Conservation (phyloP, 2,888 invertebrate genomes). For the Polymixis lichenea region DNA sequence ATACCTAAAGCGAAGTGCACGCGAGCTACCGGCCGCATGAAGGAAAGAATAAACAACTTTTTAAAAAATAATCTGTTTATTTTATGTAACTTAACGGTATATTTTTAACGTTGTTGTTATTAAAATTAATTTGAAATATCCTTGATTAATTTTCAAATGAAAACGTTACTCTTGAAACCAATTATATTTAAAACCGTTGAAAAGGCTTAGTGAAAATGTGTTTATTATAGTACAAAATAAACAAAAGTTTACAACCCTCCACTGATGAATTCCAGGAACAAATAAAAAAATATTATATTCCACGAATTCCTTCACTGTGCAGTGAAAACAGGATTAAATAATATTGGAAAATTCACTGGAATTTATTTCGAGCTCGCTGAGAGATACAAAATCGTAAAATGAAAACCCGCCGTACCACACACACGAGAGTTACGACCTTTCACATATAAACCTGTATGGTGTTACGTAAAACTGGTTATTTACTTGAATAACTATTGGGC, state of each 20-base stretch:
- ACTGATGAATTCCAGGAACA: constrained; percentile 4
- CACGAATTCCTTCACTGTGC: constrained; percentile 2
- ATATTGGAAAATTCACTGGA: constrained; percentile 37
- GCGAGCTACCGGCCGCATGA: constrained; percentile 12
- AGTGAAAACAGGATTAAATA: constrained; percentile 28
- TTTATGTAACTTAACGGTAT: background rate
- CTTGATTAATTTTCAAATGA: background rate
- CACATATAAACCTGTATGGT: constrained; percentile 36
- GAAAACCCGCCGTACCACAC: constrained; percentile 20
- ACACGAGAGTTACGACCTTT: constrained; percentile 52
- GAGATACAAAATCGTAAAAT: constrained; percentile 29
- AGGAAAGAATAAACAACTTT: constrained; percentile 16
- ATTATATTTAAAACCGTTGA: background rate
- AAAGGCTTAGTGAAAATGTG: background rate
- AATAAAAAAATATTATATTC: constrained; percentile 13
- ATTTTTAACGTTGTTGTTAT: background rate
- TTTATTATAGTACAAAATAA: constrained; percentile 2
- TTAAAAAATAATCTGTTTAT: background rate
- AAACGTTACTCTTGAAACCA: background rate
- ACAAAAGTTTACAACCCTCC: background rate
- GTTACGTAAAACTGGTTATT: constrained; percentile 40
- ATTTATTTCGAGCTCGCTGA: constrained; percentile 24
- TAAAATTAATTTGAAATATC: background rate
- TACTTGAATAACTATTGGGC: constrained; percentile 22
- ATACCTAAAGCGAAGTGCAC: constrained; percentile 21